These are phyloP conservation scores for Hydrocynus forskahlii DNA, from an alignment of 2,797 vertebrate species.

Conservation along the genomic window DNA sequence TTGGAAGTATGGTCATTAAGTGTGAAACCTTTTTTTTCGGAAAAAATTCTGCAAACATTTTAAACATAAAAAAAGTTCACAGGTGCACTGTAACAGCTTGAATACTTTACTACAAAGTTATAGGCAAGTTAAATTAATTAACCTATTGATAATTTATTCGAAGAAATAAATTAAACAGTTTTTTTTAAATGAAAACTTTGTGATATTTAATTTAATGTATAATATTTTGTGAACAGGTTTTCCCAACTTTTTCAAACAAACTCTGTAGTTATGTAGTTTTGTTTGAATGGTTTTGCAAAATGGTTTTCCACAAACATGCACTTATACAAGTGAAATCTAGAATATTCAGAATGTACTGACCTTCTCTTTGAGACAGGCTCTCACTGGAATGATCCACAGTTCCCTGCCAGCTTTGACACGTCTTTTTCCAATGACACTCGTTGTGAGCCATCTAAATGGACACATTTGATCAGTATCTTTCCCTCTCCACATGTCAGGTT, in stretches of 20 bases:
- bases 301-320: background rate
- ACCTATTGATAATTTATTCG: too few species aligned
- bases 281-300: background rate
- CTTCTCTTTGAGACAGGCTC: slow-evolving; percentile 82
- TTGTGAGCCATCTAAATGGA: slow-evolving; percentile 75
- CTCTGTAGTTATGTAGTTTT: background rate
- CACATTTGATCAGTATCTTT: slow-evolving; percentile 39
- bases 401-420: slow-evolving; percentile 84
- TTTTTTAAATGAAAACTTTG: too few species aligned
- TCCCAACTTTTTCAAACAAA: background rate
- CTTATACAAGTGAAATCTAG: background rate
- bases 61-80: too few species aligned
- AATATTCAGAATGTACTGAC: slow-evolving; percentile 69
- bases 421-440: slow-evolving; percentile 83
- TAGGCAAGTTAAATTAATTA: too few species aligned
- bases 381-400: slow-evolving; percentile 88
- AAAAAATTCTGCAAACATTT: too few species aligned
- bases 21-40: too few species aligned
- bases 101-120: too few species aligned
- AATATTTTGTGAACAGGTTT: too few species aligned
- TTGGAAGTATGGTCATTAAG: too few species aligned
- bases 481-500: background rate
- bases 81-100: too few species aligned
- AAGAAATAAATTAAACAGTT: too few species aligned
- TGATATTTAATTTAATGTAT: too few species aligned